These are phyloP conservation scores for Thysanoteuthis rhombus DNA, from an alignment of 2,888 invertebrate genomes.

Conservation along the genomic window DNA sequence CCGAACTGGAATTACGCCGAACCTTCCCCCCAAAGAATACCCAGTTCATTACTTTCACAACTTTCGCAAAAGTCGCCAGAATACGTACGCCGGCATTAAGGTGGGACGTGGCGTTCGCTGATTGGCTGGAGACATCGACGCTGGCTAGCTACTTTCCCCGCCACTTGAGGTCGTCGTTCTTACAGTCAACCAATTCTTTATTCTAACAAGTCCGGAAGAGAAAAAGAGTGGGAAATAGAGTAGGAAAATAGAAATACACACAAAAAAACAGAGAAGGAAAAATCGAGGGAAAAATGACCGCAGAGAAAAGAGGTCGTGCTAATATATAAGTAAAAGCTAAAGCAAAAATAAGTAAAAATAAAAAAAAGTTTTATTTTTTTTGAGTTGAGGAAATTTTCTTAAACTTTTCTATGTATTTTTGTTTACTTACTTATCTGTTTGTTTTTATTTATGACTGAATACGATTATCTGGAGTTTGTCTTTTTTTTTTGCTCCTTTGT, in stretches of 20 bases:
- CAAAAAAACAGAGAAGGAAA: neutral
- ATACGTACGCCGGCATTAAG: neutral
- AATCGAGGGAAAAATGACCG: neutral
- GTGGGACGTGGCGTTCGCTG: slow-evolving; percentile 12
- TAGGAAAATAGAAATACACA: neutral
- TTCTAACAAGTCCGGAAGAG: neutral
- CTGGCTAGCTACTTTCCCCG: neutral
- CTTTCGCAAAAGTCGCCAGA: neutral
- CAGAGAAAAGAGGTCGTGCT: neutral
- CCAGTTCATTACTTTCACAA: slow-evolving; percentile 12
- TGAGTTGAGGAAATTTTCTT: neutral
- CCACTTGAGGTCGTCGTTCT: neutral
- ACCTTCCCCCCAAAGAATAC: neutral
- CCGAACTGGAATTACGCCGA: neutral
- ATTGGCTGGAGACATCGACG: neutral
- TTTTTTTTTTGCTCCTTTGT: no score
- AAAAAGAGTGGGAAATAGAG: neutral
- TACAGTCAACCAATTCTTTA: neutral
- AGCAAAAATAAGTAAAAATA: neutral
- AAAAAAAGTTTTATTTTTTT: neutral
- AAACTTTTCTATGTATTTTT: neutral
- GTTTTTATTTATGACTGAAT: neutral
- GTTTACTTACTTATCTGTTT: neutral
- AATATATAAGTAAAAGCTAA: neutral
- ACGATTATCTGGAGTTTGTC: neutral